Evolutionary conservation across 2,888 invertebrate species (phyloP).

Genomic region (Drosophila emarginata): DNA sequence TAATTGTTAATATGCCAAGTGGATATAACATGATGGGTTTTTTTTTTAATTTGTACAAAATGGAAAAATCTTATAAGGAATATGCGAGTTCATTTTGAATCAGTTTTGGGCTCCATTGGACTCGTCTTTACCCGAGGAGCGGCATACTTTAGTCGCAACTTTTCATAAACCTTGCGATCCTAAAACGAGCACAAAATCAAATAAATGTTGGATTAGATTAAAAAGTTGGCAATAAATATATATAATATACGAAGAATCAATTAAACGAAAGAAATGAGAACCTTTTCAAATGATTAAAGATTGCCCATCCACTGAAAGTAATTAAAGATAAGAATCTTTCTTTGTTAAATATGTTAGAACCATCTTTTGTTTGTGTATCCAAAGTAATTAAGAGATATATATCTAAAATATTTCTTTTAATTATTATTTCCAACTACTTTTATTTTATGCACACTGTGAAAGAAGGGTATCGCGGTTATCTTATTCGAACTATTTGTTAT

Average conservation of each 20-base stretch:
- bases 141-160: slow-evolving; percentile 87
- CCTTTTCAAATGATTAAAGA: too few species aligned
- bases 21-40: slow-evolving; percentile 2
- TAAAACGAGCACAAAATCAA: slow-evolving; percentile 68
- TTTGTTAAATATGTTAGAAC: too few species aligned
- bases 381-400: too few species aligned
- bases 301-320: too few species aligned
- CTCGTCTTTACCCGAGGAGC: slow-evolving; percentile 72
- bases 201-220: slow-evolving; percentile 21
- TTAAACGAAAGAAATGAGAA: too few species aligned
- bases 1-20: not conserved
- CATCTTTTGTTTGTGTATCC: too few species aligned
- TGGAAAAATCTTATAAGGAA: not conserved
- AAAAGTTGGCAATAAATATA: not conserved
- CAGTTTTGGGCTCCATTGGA: slow-evolving; percentile 42
- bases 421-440: too few species aligned
- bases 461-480: not conserved
- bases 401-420: too few species aligned
- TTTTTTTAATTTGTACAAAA: slow-evolving; percentile 14
- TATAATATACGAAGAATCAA: too few species aligned
- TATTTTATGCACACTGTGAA: too few species aligned
- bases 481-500: too few species aligned
- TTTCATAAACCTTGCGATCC: slow-evolving; percentile 91
- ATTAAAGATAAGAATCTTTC: too few species aligned
- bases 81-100: slow-evolving; percentile 38